Evolutionary conservation across 2,888 invertebrate species (phyloP), one percentile per base, ranked within the genome.

Genomic region (Caradrina kadenii): DNA sequence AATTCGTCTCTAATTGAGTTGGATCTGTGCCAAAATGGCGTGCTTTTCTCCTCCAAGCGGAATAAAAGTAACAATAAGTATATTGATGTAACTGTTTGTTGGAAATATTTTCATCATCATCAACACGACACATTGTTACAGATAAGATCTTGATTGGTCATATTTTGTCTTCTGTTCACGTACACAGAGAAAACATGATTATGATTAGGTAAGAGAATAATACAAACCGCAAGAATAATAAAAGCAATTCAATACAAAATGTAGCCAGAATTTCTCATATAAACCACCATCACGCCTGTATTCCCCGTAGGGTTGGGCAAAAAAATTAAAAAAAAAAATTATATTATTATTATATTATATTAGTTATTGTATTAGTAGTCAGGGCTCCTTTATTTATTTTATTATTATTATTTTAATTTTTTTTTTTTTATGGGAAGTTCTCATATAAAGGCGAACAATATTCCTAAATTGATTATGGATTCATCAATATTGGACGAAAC

Each of bases 1-100:
- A 74, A 66, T 68, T 76, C 56, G 62, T 26, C 64, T 68, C 42
- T 74, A 71, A 71, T 72, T 66, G 52, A 54, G 42, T 72, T 82
- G 82, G 80, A 59, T 19, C 8, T n/a, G 15, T 60, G 82, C 80
- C 81, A 80, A 62, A 63, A 19, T 35, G 39, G 8, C 4, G 26
- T 63, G 55, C 59, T 72, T 48, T 65, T 71, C 31, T 39, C 17
- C 48, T 31, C 42, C 39, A 45, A 73, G 48, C n/a, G 21, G 35
- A 56, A 76, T 48, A 10, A 65, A 72, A 63, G 56, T 65, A 69
- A 65, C 60, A 61, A 64, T 59, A 73, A 68, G 17, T 31, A 53
- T 52, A 15, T 68, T 31, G 50, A 62, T 60, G 42, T 62, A 15
- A 63, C 59, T 59, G 19, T 59, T 73, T 63, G 48, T 75, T 35